A percentile compares a stretch with the other conserved stretches of the same genome.
phyloP scores from a whole-genome alignment of 2,888 invertebrate genomes.

The Polietes domitor region DNA sequence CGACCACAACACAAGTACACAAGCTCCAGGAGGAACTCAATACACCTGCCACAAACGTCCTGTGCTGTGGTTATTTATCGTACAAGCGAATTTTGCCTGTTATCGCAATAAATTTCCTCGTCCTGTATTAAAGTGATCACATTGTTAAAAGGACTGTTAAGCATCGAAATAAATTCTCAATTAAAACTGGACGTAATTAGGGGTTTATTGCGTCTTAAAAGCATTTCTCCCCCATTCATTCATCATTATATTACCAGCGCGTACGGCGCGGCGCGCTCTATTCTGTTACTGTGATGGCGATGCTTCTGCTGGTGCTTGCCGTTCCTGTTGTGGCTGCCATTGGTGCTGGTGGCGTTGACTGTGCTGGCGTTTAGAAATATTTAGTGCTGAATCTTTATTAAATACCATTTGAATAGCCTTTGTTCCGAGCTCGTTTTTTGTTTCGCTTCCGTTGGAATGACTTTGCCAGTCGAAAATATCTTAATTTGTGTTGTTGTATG shows the following conservation, averaged over 20 bases:
- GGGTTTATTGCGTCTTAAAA: constrained; percentile 53
- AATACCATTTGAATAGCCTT: constrained; percentile 28
- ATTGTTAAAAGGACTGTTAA: constrained; percentile 31
- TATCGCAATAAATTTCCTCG: constrained; percentile 33
- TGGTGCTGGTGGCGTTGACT: neutral
- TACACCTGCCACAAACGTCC: neutral
- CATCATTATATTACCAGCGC: constrained; percentile 42
- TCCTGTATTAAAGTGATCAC: constrained; percentile 16
- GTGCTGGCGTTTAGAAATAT: neutral
- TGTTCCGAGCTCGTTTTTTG: neutral
- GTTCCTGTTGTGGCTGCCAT: neutral
- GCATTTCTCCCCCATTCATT: constrained; percentile 42
- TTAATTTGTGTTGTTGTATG: constrained; percentile 20
- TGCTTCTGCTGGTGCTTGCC: neutral
- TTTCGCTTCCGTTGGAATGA: constrained; percentile 12
- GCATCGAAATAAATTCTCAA: constrained; percentile 52
- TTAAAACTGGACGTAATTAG: constrained; percentile 54
- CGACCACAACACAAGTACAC: neutral
- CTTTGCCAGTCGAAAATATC: constrained; percentile 30
- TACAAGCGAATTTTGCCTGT: neutral
- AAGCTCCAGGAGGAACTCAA: neutral
- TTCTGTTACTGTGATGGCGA: neutral
- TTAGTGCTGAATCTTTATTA: constrained; percentile 20
- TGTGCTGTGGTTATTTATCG: neutral
- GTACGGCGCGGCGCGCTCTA: neutral